Evolutionary conservation across 2,888 invertebrate species (phyloP).

Genomic region (Coleophora flavipennella): DNA sequence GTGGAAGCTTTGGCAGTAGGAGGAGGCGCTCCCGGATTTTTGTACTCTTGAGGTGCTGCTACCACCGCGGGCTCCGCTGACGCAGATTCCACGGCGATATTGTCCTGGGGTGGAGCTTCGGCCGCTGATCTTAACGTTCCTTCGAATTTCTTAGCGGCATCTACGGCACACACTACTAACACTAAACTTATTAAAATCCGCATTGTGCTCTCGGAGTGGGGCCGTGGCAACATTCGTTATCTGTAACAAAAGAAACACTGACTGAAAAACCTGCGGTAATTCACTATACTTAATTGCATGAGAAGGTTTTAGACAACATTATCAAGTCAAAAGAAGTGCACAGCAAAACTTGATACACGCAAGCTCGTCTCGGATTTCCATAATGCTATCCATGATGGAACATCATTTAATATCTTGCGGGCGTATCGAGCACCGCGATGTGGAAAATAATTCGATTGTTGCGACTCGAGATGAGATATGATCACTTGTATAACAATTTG

Average conservation of each 20-base stretch:
- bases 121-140: conserved; percentile 61
- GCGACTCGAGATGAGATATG: conserved; percentile 22
- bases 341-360: conserved; percentile 36
- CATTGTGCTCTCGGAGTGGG: conserved; percentile 51
- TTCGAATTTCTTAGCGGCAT: conserved; percentile 64
- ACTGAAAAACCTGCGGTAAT: conserved; percentile 38
- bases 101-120: conserved; percentile 65
- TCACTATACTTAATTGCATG: conserved; percentile 38
- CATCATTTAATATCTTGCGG: conserved; percentile 27
- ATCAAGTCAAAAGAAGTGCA: conserved; percentile 25
- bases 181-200: conserved; percentile 59
- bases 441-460: conserved; percentile 13
- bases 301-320: conserved; percentile 31
- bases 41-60: conserved; percentile 57
- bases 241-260: conserved; percentile 59
- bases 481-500: conserved; percentile 21
- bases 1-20: conserved; percentile 29
- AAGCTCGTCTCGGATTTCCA: conserved; percentile 20
- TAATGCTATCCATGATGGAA: conserved; percentile 22
- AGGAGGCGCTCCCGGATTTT: conserved; percentile 54
- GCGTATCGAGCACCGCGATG: conserved; percentile 23
- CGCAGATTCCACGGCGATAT: conserved; percentile 57
- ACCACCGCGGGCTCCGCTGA: conserved; percentile 59
- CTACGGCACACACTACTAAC: conserved; percentile 55
- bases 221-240: conserved; percentile 63